Percentiles rank a stretch among this genome's conserved stretches.
These are phyloP conservation scores for Synergus umbraculus DNA, from an alignment of 2,888 invertebrate species.

Conservation along the genomic window DNA sequence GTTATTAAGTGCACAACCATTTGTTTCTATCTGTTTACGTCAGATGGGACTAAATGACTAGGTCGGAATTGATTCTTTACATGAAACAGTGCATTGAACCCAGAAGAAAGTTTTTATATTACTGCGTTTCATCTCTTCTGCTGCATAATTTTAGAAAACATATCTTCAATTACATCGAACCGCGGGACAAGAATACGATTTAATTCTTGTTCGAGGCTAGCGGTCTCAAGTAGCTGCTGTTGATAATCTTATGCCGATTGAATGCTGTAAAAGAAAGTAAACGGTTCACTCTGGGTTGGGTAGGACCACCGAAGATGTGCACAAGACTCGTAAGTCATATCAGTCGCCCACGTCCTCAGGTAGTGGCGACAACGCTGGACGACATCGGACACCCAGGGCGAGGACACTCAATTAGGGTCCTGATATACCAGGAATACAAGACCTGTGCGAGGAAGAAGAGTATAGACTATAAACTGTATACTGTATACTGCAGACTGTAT, in stretches of 20 bases:
- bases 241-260: not conserved
- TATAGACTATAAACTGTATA: too few species aligned
- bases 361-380: slow-evolving; percentile 75
- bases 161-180: too few species aligned
- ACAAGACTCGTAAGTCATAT: slow-evolving; percentile 74
- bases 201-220: not conserved
- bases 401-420: slow-evolving; percentile 76
- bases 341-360: slow-evolving; percentile 76
- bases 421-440: slow-evolving; percentile 44
- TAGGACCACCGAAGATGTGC: slow-evolving; percentile 69
- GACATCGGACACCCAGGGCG: slow-evolving; percentile 76
- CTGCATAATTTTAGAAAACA: too few species aligned
- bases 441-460: slow-evolving; percentile 25
- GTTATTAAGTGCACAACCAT: slow-evolving; percentile 69
- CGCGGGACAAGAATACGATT: not conserved
- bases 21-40: slow-evolving; percentile 5
- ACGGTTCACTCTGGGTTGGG: slow-evolving; percentile 49
- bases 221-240: not conserved
- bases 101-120: too few species aligned
- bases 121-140: too few species aligned
- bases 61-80: not conserved
- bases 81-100: not conserved
- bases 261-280: slow-evolving; percentile 46
- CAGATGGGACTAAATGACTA: not conserved
- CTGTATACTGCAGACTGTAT: not conserved